These are phyloP conservation scores for Clarias fuscus DNA, from an alignment of 2,797 vertebrate species.

Conservation along the genomic window DNA sequence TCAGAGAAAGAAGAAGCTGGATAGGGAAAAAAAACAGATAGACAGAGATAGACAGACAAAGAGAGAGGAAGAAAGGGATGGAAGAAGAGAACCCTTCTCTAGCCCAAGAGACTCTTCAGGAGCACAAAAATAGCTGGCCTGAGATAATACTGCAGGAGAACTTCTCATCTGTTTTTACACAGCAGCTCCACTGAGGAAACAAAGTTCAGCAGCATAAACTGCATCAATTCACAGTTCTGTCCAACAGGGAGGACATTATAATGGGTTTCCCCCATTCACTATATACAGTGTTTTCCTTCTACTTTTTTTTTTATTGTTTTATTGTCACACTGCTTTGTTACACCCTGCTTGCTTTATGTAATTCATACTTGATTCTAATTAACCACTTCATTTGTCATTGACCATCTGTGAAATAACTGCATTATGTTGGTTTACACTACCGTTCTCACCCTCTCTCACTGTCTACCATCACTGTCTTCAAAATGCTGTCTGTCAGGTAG, in stretches of 20 bases:
- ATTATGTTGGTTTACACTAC: slow-evolving; percentile 61
- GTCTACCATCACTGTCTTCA: slow-evolving; percentile 62
- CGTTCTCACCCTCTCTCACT: slow-evolving; percentile 49
- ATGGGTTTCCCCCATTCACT: slow-evolving; percentile 26
- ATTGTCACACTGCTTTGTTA: background rate
- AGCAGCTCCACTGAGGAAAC: slow-evolving; percentile 52
- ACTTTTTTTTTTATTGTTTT: background rate
- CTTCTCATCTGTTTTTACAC: slow-evolving; percentile 63
- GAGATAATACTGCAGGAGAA: slow-evolving; percentile 57
- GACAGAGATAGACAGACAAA: background rate
- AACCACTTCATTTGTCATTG: slow-evolving; percentile 7
- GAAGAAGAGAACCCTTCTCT: slow-evolving; percentile 30
- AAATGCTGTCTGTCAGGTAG: background rate
- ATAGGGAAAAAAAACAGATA: background rate
- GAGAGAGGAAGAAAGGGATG: slow-evolving; percentile 10
- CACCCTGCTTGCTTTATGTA: slow-evolving; percentile 3
- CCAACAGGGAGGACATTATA: slow-evolving; percentile 37
- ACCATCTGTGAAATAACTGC: slow-evolving; percentile 59
- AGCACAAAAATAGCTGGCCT: slow-evolving; percentile 65
- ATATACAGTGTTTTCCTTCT: slow-evolving; percentile 9
- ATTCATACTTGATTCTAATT: slow-evolving; percentile 15
- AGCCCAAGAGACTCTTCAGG: slow-evolving; percentile 49
- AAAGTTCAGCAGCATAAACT: slow-evolving; percentile 48
- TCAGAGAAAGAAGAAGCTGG: background rate
- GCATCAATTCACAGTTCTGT: slow-evolving; percentile 60